A percentile compares a stretch with the other conserved stretches of the same genome.
These are phyloP conservation scores for Zaprionus capensis DNA, from an alignment of 1,140 invertebrate genomes.

Conservation along the genomic window DNA sequence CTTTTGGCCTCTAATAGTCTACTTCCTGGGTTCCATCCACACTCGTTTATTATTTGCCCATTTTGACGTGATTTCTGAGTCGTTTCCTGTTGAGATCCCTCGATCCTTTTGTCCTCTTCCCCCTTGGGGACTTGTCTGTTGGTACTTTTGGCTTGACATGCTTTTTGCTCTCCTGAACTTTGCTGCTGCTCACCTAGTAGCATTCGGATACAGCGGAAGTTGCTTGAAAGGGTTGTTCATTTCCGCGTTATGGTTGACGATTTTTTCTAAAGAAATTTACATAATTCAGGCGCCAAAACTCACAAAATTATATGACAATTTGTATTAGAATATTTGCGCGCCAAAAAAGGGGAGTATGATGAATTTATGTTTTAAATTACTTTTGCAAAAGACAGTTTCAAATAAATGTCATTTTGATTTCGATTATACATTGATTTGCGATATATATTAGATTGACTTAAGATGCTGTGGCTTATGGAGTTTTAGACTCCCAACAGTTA, in stretches of 20 bases:
- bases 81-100: conserved; percentile 76
- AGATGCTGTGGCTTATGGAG: too few relatives aligned
- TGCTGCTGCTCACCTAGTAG: conserved; percentile 22
- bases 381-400: background rate
- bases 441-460: too few relatives aligned
- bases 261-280: conserved; percentile 48
- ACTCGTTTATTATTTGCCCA: conserved; percentile 53
- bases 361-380: background rate
- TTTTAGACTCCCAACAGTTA: too few relatives aligned
- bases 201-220: conserved; percentile 63
- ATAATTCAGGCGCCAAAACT: conserved; percentile 69
- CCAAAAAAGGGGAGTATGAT: conserved; percentile 42
- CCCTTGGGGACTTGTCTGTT: conserved; percentile 53
- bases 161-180: conserved; percentile 81
- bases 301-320: conserved; percentile 17
- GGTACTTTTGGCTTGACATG: conserved; percentile 67
- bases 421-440: too few relatives aligned
- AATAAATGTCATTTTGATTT: background rate
- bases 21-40: conserved; percentile 71
- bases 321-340: conserved; percentile 42
- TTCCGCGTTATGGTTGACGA: conserved; percentile 48
- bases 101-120: conserved; percentile 38
- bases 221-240: conserved; percentile 46
- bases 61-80: conserved; percentile 83
- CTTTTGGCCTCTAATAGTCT: conserved; percentile 67